Percentiles rank a stretch among this genome's conserved stretches.
Conservation (phyloP, 2,888 invertebrate species). For the Bibio marci region DNA sequence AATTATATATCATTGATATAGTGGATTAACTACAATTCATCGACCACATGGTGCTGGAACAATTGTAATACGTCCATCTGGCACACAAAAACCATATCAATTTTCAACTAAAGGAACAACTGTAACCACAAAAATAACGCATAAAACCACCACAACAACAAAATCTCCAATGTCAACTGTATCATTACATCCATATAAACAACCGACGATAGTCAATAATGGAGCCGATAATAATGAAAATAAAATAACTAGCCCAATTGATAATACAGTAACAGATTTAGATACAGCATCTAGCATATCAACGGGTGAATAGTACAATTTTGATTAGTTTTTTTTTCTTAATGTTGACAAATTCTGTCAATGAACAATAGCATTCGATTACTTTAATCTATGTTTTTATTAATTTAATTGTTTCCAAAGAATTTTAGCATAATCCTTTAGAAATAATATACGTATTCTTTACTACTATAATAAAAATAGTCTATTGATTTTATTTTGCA, state of each 20-base stretch:
- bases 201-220: not conserved
- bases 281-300: slow-evolving; percentile 24
- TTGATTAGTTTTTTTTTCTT: too few relatives aligned
- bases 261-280: slow-evolving; percentile 16
- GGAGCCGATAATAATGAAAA: slow-evolving; percentile 1
- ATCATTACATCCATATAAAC: slow-evolving; percentile 1
- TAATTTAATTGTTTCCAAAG: too few relatives aligned
- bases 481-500: too few relatives aligned
- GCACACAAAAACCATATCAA: slow-evolving; percentile 16
- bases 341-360: too few relatives aligned
- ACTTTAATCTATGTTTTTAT: too few relatives aligned
- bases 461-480: too few relatives aligned
- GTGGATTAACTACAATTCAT: slow-evolving; percentile 29
- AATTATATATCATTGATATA: too few relatives aligned
- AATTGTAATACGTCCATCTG: slow-evolving; percentile 29
- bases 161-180: not conserved
- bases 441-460: too few relatives aligned
- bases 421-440: too few relatives aligned
- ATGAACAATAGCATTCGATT: too few relatives aligned
- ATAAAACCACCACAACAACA: slow-evolving; percentile 4
- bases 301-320: slow-evolving; percentile 12
- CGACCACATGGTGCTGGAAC: slow-evolving; percentile 30
- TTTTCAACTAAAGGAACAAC: slow-evolving; percentile 4
- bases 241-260: slow-evolving; percentile 14
- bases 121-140: slow-evolving; percentile 9